A percentile compares a stretch with the other conserved stretches of the same genome.
Conservation (phyloP, 1,140 invertebrate species). For the Drosophila persimilis region DNA sequence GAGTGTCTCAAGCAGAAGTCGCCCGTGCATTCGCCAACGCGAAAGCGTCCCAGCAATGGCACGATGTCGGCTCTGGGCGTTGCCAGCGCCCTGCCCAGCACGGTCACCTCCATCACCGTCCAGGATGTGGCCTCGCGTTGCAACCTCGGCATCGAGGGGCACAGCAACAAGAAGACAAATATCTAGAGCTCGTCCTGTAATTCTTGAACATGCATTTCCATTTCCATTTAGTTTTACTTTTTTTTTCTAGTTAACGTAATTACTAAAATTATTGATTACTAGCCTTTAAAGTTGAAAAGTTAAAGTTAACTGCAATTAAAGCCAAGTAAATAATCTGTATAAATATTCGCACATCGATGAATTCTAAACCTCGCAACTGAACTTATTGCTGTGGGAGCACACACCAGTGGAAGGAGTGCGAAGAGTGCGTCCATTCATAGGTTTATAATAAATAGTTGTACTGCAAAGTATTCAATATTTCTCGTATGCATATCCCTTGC, state of each 20-base stretch:
- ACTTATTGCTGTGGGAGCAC: background rate
- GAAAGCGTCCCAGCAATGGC: conserved; percentile 75
- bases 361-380: conserved; percentile 36
- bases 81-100: conserved; percentile 45
- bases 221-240: conserved; percentile 2
- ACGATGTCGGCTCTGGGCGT: conserved; percentile 56
- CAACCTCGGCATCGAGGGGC: conserved; percentile 79
- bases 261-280: too few relatives aligned
- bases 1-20: conserved; percentile 95
- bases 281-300: too few relatives aligned
- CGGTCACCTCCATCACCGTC: conserved; percentile 38
- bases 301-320: conserved; percentile 2
- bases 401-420: too few relatives aligned
- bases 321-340: conserved; percentile 20
- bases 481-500: conserved; percentile 19
- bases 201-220: conserved; percentile 7
- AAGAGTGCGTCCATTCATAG: conserved; percentile 30
- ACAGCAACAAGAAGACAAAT: conserved; percentile 78
- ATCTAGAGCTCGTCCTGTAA: conserved; percentile 34
- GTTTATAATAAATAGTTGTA: conserved; percentile 36
- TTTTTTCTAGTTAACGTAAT: conserved; percentile 12
- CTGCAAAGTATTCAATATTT: conserved; percentile 63
- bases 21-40: conserved; percentile 84
- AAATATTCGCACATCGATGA: conserved; percentile 21
- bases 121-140: conserved; percentile 74